These are phyloP conservation scores for Physocephala rufipes DNA, from an alignment of 2,888 invertebrate genomes.

Conservation along the genomic window DNA sequence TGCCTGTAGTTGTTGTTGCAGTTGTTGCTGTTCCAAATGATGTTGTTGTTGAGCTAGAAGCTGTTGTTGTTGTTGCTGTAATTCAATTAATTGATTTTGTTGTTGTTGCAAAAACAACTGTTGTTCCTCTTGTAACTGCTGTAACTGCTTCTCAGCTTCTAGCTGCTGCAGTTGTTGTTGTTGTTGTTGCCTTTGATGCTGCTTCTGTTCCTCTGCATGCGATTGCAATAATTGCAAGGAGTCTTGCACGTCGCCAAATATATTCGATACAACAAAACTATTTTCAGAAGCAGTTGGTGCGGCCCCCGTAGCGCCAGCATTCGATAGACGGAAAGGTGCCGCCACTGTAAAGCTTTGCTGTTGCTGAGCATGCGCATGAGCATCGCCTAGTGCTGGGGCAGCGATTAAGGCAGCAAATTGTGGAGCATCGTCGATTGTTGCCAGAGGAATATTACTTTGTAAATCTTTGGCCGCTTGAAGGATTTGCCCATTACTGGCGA, in stretches of 20 bases:
- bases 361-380: constrained; percentile 31
- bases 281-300: constrained; percentile 50
- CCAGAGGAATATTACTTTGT: constrained; percentile 50
- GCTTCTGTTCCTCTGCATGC: constrained; percentile 61
- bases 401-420: constrained; percentile 63
- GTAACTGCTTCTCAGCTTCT: constrained; percentile 53
- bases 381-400: constrained; percentile 56
- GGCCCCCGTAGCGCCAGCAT: constrained; percentile 50
- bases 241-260: constrained; percentile 56
- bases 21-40: constrained; percentile 52
- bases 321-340: constrained; percentile 56
- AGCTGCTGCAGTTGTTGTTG: constrained; percentile 55
- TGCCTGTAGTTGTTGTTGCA: constrained; percentile 46
- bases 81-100: constrained; percentile 40
- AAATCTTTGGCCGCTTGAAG: constrained; percentile 60
- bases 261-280: constrained; percentile 64
- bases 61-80: constrained; percentile 50
- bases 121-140: constrained; percentile 46
- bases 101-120: constrained; percentile 43
- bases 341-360: constrained; percentile 46
- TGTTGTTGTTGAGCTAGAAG: constrained; percentile 51
- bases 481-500: constrained; percentile 64
- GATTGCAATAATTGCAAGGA: constrained; percentile 60
- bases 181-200: constrained; percentile 60
- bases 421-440: constrained; percentile 56